These are phyloP conservation scores for Oryctolagus cuniculus DNA, from an alignment of 2,113 vertebrate genomes.

Conservation along the genomic window DNA sequence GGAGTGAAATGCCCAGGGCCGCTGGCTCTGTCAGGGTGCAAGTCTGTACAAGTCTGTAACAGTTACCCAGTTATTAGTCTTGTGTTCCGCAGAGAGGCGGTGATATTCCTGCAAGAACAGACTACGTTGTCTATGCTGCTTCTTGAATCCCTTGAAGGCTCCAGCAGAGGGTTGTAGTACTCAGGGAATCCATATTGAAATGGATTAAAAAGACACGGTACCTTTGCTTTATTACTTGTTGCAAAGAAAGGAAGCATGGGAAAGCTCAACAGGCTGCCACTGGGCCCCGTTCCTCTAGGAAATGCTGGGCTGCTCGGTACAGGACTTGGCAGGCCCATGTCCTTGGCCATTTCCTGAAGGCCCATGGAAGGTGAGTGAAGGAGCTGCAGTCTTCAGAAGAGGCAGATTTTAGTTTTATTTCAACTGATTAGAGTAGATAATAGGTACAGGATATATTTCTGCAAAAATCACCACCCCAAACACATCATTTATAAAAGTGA, in stretches of 20 bases:
- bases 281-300: not conserved
- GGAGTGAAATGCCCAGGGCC: not conserved
- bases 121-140: not conserved
- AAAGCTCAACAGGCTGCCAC: not conserved
- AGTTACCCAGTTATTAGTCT: not conserved
- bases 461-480: conserved; percentile 17
- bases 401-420: conserved; percentile 66
- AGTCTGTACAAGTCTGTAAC: not conserved
- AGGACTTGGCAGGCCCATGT: not conserved
- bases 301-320: not conserved
- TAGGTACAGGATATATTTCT: not conserved
- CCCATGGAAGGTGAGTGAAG: not conserved
- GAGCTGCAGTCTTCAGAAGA: conserved; percentile 30
- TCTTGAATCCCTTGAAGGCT: not conserved
- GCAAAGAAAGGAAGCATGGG: not conserved
- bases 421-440: not conserved
- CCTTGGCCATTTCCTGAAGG: not conserved
- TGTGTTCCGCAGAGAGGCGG: not conserved
- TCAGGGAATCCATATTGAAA: not conserved
- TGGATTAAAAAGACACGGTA: not conserved
- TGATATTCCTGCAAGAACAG: not conserved
- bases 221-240: not conserved
- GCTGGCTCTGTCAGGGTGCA: not conserved
- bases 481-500: not conserved
- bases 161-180: not conserved